Conservation (phyloP, 2,888 invertebrate species). For the Meandrusa payeni region DNA sequence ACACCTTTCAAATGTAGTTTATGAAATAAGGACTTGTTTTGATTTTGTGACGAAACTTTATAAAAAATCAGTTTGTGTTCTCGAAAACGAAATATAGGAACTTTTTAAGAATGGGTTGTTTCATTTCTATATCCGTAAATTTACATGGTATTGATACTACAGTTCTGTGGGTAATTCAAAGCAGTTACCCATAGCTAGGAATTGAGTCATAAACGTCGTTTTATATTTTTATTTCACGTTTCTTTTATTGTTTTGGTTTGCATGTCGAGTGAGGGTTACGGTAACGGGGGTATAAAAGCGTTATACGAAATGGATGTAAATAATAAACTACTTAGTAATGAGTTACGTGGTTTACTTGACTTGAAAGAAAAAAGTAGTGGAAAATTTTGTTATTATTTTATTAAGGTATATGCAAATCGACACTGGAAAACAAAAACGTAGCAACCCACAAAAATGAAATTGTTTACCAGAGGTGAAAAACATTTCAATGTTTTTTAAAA, state of each 20-base stretch:
- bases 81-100: conserved; percentile 61
- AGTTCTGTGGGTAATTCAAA: conserved; percentile 23
- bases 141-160: conserved; percentile 11
- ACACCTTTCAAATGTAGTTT: conserved; percentile 30
- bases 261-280: conserved; percentile 36
- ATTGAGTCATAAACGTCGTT: conserved; percentile 23
- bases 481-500: no score
- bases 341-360: conserved; percentile 57
- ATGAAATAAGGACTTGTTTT: conserved; percentile 29
- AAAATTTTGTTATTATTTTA: no score
- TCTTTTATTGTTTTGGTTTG: conserved; percentile 33
- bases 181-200: conserved; percentile 20
- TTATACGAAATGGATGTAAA: conserved; percentile 15
- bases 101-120: conserved; percentile 47
- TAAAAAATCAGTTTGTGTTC: conserved; percentile 59
- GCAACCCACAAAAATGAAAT: no score
- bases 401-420: no score
- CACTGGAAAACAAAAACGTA: no score
- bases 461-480: no score
- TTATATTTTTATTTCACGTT: conserved; percentile 35
- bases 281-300: conserved; percentile 35
- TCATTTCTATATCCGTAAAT: conserved; percentile 37
- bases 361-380: no score
- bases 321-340: conserved; percentile 57
- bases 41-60: conserved; percentile 59